phyloP scores from a whole-genome alignment of 2,113 vertebrate genomes.

The Athene noctua region DNA sequence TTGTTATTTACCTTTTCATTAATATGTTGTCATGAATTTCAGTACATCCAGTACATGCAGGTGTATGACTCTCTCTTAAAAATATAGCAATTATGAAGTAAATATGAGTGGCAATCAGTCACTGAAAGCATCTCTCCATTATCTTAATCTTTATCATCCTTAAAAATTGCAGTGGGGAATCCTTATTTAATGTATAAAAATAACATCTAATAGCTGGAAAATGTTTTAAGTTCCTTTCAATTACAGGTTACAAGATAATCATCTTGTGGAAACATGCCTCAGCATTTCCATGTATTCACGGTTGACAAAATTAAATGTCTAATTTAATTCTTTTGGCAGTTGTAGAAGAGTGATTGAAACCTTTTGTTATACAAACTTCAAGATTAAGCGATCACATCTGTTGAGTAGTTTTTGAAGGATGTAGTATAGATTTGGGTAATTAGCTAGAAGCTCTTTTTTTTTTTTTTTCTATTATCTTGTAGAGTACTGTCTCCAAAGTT shows the following conservation, averaged over 20 bases:
- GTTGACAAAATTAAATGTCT: neutral
- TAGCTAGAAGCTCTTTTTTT: neutral
- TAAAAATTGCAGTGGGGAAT: neutral
- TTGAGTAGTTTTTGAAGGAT: neutral
- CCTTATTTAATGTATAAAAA: neutral
- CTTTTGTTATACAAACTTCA: neutral
- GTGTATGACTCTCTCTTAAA: neutral
- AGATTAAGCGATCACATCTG: neutral
- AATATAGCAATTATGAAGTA: neutral
- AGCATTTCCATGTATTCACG: neutral
- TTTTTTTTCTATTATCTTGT: neutral
- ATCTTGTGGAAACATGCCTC: neutral
- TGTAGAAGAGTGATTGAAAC: neutral
- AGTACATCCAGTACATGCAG: neutral
- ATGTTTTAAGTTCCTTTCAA: neutral
- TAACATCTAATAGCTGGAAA: neutral
- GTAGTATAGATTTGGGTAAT: neutral
- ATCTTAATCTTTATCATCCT: neutral
- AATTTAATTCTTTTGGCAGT: neutral
- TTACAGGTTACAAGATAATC: neutral
- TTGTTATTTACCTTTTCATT: neutral
- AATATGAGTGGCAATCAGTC: neutral
- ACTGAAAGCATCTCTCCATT: neutral
- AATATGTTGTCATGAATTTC: neutral
- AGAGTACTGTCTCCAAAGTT: neutral